phyloP scores from a whole-genome alignment of 2,797 vertebrate species.

The Naso thynnoides region DNA sequence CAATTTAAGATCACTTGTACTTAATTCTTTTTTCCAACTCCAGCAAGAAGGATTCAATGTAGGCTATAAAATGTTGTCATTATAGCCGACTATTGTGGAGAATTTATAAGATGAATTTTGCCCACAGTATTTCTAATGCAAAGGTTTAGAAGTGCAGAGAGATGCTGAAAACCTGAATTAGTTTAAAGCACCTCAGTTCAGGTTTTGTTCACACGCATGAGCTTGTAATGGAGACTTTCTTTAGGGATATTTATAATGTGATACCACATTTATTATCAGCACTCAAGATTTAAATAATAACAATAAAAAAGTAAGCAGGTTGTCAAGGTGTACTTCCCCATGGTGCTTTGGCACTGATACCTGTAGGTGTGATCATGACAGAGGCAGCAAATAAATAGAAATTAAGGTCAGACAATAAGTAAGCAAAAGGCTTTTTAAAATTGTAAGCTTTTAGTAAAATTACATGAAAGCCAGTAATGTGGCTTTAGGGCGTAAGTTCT shows the following conservation, averaged over 20 bases:
- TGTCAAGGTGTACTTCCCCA: not conserved
- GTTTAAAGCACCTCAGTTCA: not conserved
- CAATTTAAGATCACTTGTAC: not conserved
- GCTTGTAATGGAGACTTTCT: not conserved
- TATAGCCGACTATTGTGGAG: not conserved
- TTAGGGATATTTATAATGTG: too few relatives aligned
- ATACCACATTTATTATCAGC: too few relatives aligned
- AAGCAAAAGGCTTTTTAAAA: not conserved
- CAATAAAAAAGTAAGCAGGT: not conserved
- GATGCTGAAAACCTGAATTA: not conserved
- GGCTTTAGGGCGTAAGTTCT: too few relatives aligned
- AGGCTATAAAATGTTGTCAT: not conserved
- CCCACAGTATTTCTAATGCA: not conserved
- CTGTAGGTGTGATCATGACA: not conserved
- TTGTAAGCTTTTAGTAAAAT: not conserved
- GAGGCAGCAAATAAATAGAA: not conserved
- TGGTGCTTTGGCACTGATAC: too few relatives aligned
- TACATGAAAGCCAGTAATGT: not conserved
- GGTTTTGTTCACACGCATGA: not conserved
- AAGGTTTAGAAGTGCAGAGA: not conserved
- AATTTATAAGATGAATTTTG: not conserved
- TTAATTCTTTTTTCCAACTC: not conserved
- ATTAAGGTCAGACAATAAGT: not conserved
- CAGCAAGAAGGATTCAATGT: not conserved
- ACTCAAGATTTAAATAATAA: not conserved